A percentile compares a stretch with the other conserved stretches of the same genome.
phyloP scores from a whole-genome alignment of 1,140 invertebrate genomes.

The Drosophila lacteicornis region DNA sequence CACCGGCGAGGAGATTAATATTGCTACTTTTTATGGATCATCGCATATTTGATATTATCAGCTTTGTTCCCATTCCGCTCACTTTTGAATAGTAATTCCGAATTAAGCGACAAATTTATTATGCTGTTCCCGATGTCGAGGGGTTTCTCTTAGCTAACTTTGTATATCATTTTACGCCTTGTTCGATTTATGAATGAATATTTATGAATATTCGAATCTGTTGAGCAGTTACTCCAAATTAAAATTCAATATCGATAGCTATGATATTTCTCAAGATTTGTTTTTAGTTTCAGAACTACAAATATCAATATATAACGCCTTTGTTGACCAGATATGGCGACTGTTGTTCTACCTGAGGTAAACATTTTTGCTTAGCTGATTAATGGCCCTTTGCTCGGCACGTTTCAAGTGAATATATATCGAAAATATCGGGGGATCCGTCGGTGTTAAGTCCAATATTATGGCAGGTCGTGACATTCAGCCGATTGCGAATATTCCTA shows the following conservation, averaged over 20 bases:
- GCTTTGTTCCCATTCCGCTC: not conserved
- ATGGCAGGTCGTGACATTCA: slow-evolving; percentile 46
- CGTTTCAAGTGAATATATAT: slow-evolving; percentile 11
- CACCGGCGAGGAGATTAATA: not conserved
- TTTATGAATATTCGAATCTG: not conserved
- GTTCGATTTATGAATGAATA: slow-evolving; percentile 1
- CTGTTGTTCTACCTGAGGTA: slow-evolving; percentile 16
- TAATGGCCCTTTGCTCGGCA: slow-evolving; percentile 37
- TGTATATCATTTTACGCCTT: not conserved
- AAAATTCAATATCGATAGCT: not conserved
- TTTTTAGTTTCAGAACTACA: not conserved
- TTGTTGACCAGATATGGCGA: slow-evolving; percentile 15
- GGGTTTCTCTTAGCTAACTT: not conserved
- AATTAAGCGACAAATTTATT: not conserved
- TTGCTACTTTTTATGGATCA: slow-evolving; percentile 13
- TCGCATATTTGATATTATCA: slow-evolving; percentile 7
- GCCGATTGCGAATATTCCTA: slow-evolving; percentile 2
- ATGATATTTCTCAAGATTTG: not conserved
- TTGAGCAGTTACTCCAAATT: not conserved
- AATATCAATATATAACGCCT: not conserved
- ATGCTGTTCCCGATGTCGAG: not conserved
- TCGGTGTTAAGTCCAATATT: slow-evolving; percentile 26
- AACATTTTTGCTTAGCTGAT: slow-evolving; percentile 27
- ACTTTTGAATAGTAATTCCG: slow-evolving; percentile 19
- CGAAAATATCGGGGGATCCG: slow-evolving; percentile 8